Conservation (phyloP, 2,113 vertebrate genomes). For the Chloropsis cyanopogon region DNA sequence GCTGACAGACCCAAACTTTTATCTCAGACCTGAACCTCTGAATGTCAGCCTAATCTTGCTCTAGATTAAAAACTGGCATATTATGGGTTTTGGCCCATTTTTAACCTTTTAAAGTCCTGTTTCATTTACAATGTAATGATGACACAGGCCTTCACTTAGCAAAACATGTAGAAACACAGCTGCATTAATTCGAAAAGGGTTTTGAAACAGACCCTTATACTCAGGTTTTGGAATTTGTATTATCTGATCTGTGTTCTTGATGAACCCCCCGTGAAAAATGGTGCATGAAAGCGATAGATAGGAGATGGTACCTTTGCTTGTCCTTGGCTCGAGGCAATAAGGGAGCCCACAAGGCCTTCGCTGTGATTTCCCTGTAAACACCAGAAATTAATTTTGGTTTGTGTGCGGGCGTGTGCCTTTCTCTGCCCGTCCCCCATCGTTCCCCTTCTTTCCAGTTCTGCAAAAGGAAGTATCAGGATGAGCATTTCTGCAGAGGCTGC, state of each 20-base stretch:
- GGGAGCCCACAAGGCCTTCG: not conserved
- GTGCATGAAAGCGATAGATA: not conserved
- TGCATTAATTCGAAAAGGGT: not conserved
- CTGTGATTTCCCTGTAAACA: not conserved
- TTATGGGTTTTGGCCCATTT: not conserved
- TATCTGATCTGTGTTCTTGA: not conserved
- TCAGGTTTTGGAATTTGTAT: not conserved
- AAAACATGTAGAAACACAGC: not conserved
- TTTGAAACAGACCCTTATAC: not conserved
- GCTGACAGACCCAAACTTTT: not conserved
- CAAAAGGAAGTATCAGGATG: not conserved
- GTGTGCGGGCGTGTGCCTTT: not conserved
- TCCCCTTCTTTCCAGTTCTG: not conserved
- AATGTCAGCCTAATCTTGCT: not conserved
- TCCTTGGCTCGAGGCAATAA: not conserved
- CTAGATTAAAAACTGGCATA: not conserved
- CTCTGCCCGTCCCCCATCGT: not conserved
- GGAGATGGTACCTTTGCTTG: not conserved
- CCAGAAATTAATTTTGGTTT: not conserved
- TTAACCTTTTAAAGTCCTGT: not conserved
- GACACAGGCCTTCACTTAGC: not conserved
- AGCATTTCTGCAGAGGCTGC: not conserved
- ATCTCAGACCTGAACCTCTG: not conserved
- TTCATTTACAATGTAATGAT: not conserved
- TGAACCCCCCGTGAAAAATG: not conserved